A percentile compares a stretch with the other conserved stretches of the same genome.
Conservation (phyloP, 2,888 invertebrate species). For the Stenoptilia bipunctidactyla region DNA sequence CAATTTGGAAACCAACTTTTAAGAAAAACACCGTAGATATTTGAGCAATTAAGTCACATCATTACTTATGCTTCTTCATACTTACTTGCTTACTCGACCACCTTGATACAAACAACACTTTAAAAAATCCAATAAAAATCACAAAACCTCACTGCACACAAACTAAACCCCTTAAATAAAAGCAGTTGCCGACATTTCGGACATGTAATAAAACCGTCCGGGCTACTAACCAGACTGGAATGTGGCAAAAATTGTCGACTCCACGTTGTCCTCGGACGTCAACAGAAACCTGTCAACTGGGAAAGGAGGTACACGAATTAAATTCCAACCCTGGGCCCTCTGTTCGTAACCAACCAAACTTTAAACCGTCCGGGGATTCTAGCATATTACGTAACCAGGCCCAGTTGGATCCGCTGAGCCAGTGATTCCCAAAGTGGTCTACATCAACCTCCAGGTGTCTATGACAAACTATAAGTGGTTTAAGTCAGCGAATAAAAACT, state of each 20-base stretch:
- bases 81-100: no score
- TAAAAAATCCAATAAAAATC: no score
- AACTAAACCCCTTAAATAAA: no score
- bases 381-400: not conserved
- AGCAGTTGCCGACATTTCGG: slow-evolving; percentile 16
- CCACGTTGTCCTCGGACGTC: slow-evolving; percentile 38
- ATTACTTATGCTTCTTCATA: no score
- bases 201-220: slow-evolving; percentile 33
- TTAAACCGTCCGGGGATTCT: not conserved
- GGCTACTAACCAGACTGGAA: slow-evolving; percentile 27
- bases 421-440: slow-evolving; percentile 39
- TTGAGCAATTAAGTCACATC: no score
- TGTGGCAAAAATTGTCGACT: slow-evolving; percentile 38
- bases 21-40: no score
- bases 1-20: no score
- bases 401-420: slow-evolving; percentile 8
- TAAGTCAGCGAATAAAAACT: no score
- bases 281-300: slow-evolving; percentile 46
- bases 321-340: slow-evolving; percentile 47
- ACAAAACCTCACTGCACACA: no score
- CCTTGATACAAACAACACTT: no score
- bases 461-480: no score
- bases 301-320: slow-evolving; percentile 53
- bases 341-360: slow-evolving; percentile 22
- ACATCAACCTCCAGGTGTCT: no score